Percentiles rank a stretch among this genome's conserved stretches.
Evolutionary conservation across 2,113 vertebrate genomes (phyloP).

Genomic region (Excalfactoria chinensis): DNA sequence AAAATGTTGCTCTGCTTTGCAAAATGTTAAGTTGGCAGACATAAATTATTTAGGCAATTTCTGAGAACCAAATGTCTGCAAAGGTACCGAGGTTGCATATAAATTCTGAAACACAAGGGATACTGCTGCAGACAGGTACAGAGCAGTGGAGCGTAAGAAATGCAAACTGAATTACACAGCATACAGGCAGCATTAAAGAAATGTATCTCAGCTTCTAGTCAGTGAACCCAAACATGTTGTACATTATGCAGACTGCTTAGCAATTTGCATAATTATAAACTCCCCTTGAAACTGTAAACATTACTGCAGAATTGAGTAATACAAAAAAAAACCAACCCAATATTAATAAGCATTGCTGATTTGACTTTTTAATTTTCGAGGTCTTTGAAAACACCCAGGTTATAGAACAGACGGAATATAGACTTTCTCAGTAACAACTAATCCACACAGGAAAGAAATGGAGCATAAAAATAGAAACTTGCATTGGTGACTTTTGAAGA

Average conservation of each 20-base stretch:
- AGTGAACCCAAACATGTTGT: constrained; percentile 70
- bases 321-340: constrained; percentile 55
- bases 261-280: constrained; percentile 80
- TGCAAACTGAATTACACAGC: neutral
- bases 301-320: constrained; percentile 62
- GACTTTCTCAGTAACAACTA: neutral
- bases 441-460: neutral
- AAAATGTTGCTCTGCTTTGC: constrained; percentile 37
- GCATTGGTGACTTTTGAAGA: constrained; percentile 5
- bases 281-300: constrained; percentile 76
- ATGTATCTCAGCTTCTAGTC: constrained; percentile 50
- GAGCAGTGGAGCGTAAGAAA: neutral
- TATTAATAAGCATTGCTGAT: constrained; percentile 65
- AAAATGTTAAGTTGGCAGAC: constrained; percentile 11
- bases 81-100: constrained; percentile 13
- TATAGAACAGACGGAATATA: neutral
- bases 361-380: constrained; percentile 71
- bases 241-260: constrained; percentile 67
- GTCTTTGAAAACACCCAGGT: constrained; percentile 41
- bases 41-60: constrained; percentile 39
- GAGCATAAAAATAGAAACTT: neutral
- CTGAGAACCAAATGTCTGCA: constrained; percentile 23
- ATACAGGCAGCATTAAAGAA: constrained; percentile 30
- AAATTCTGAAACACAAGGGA: neutral
- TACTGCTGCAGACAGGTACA: constrained; percentile 19